A percentile compares a stretch with the other conserved stretches of the same genome.
Conservation (phyloP, 2,797 vertebrate genomes). For the Rhyacichthys aspro region DNA sequence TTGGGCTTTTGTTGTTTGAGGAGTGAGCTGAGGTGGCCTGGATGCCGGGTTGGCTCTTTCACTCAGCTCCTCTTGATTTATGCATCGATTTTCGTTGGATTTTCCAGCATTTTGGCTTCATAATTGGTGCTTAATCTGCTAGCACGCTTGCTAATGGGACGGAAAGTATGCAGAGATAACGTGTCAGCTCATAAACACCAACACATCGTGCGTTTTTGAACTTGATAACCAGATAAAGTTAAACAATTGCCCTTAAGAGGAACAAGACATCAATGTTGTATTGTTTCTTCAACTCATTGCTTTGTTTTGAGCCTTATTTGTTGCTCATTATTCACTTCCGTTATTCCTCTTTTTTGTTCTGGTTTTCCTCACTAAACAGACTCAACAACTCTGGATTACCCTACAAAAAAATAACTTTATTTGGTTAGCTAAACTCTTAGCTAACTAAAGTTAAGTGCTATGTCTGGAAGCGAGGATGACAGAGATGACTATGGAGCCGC, state of each 20-base stretch:
- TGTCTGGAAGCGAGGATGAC: conserved; percentile 86
- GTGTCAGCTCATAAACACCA: conserved; percentile 51
- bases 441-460: conserved; percentile 72
- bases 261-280: conserved; percentile 21
- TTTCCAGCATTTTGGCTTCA: background rate
- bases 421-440: conserved; percentile 73
- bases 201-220: conserved; percentile 31
- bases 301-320: conserved; percentile 21
- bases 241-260: background rate
- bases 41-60: conserved; percentile 20
- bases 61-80: background rate
- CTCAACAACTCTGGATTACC: conserved; percentile 63
- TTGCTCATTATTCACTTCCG: conserved; percentile 69
- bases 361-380: conserved; percentile 57
- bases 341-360: conserved; percentile 67
- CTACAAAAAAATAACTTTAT: conserved; percentile 57
- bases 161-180: conserved; percentile 57
- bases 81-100: background rate
- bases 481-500: conserved; percentile 79
- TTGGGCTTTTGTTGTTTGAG: conserved; percentile 46
- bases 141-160: conserved; percentile 72
- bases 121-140: conserved; percentile 44
- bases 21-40: conserved; percentile 15
- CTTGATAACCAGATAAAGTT: conserved; percentile 47
- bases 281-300: conserved; percentile 11